Evolutionary conservation across 2,113 vertebrate genomes (phyloP).

Genomic region (Crotalus tigris): DNA sequence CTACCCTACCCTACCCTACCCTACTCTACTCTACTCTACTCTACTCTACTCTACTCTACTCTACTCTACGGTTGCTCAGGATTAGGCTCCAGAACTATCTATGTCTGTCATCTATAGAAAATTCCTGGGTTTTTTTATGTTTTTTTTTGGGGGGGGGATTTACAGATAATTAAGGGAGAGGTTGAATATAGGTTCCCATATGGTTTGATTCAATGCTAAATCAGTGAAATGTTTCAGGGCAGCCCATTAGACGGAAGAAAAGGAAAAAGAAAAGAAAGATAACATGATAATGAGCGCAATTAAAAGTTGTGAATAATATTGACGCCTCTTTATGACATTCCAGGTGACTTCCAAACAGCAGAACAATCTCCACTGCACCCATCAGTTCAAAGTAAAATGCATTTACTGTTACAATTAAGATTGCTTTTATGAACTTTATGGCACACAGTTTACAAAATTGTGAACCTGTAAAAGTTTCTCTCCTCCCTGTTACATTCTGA

Average conservation of each 20-base stretch:
- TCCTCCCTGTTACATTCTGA: background rate
- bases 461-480: no score
- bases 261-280: background rate
- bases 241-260: slow-evolving; percentile 58
- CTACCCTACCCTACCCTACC: no score
- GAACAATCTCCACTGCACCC: slow-evolving; percentile 41
- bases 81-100: background rate
- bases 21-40: no score
- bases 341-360: slow-evolving; percentile 62
- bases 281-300: slow-evolving; percentile 62
- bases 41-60: no score
- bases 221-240: slow-evolving; percentile 66
- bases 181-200: slow-evolving; percentile 58
- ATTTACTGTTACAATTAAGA: no score
- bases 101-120: background rate
- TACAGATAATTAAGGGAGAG: slow-evolving; percentile 55
- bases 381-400: slow-evolving; percentile 41
- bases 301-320: slow-evolving; percentile 72
- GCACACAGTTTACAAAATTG: no score
- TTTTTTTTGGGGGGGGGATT: background rate
- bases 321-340: slow-evolving; percentile 69
- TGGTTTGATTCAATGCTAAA: slow-evolving; percentile 56
- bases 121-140: background rate
- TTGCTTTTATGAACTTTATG: no score
- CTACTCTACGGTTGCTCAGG: background rate